These are phyloP conservation scores for Diaprepes abbreviatus DNA, from an alignment of 2,888 invertebrate genomes.

Conservation along the genomic window DNA sequence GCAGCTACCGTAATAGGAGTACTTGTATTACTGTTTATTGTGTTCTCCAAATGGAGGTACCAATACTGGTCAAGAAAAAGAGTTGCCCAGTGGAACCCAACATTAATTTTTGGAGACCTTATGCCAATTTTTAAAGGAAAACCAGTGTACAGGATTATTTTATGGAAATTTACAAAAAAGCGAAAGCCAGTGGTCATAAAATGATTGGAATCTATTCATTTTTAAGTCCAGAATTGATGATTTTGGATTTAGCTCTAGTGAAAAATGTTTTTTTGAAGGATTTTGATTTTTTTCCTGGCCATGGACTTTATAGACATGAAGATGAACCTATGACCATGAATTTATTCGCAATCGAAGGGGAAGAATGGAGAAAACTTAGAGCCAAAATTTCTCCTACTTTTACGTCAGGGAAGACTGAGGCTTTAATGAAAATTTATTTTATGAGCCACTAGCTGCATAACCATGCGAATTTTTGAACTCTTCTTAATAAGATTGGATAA, in stretches of 20 bases:
- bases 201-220: slow-evolving; percentile 27
- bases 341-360: no score
- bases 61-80: neutral
- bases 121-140: neutral
- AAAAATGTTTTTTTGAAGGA: slow-evolving; percentile 37
- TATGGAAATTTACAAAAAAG: neutral
- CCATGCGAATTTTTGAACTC: no score
- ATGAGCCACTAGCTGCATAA: no score
- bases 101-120: neutral
- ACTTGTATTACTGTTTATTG: neutral
- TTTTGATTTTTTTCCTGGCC: slow-evolving; percentile 33
- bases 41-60: neutral
- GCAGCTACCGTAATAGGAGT: neutral
- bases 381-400: no score
- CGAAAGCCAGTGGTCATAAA: neutral
- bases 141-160: neutral
- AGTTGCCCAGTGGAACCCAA: neutral
- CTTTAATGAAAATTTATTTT: no score
- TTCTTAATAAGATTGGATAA: no score
- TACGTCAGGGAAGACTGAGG: no score
- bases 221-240: slow-evolving; percentile 15
- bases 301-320: slow-evolving; percentile 66
- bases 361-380: no score
- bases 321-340: no score
- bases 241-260: slow-evolving; percentile 29